phyloP scores from a whole-genome alignment of 35 echinoderm and acorn worm genomes.

The Apostichopus californicus region DNA sequence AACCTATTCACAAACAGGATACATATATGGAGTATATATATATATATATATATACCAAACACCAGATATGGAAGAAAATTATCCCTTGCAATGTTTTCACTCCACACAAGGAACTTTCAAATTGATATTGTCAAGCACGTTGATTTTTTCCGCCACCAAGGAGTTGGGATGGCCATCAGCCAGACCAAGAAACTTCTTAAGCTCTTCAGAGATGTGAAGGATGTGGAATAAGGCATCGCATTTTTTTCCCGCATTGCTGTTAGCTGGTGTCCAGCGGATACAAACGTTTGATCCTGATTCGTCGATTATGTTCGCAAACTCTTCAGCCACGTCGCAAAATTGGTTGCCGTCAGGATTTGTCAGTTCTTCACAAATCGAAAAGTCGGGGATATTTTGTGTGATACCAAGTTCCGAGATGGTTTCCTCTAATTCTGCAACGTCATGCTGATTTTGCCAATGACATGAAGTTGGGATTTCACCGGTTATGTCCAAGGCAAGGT shows the following conservation, averaged over 20 bases:
- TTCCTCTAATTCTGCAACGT: not conserved
- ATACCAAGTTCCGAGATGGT: not conserved
- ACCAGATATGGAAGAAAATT: too few relatives aligned
- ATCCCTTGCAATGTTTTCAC: too few relatives aligned
- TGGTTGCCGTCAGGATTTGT: not conserved
- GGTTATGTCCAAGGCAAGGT: not conserved
- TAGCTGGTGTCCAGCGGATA: not conserved
- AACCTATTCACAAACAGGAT: too few relatives aligned
- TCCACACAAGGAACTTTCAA: not conserved
- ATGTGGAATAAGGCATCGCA: not conserved
- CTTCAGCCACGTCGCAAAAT: not conserved
- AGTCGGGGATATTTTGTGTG: not conserved
- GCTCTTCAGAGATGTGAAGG: not conserved
- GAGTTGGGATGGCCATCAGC: not conserved
- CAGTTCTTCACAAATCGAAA: not conserved
- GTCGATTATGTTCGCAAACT: not conserved
- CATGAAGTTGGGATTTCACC: not conserved
- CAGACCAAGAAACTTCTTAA: not conserved
- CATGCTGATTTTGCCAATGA: not conserved
- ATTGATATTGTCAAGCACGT: not conserved
- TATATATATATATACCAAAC: too few relatives aligned
- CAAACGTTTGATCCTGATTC: not conserved
- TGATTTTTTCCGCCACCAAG: not conserved
- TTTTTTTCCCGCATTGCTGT: not conserved
- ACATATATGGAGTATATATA: too few relatives aligned